Evolutionary conservation across 2,113 vertebrate genomes (phyloP).

Genomic region (Centropristis striata): DNA sequence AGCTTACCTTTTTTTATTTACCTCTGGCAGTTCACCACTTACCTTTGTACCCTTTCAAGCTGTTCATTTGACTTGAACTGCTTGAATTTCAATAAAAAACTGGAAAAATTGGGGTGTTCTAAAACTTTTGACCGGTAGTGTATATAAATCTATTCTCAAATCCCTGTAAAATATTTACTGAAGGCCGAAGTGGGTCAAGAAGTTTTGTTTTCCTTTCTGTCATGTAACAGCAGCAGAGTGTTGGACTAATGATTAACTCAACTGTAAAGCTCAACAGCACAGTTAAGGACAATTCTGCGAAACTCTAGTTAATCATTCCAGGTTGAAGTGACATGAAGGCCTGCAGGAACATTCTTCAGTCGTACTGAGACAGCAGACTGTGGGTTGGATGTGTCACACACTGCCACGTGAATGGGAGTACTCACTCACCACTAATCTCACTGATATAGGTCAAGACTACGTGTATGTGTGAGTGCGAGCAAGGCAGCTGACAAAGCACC

Average conservation of each 20-base stretch:
- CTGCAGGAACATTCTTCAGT: background rate
- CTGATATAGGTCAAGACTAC: constrained; percentile 44
- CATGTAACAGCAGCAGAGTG: background rate
- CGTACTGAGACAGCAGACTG: background rate
- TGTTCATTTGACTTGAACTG: too few species aligned
- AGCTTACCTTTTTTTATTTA: too few species aligned
- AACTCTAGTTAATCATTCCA: constrained; percentile 47
- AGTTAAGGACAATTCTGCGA: background rate
- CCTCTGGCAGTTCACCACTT: too few species aligned
- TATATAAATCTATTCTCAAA: too few species aligned
- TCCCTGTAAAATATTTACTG: too few species aligned
- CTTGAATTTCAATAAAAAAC: too few species aligned
- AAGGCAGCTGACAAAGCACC: background rate
- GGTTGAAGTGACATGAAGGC: background rate
- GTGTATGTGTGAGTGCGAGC: background rate
- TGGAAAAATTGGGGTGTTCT: too few species aligned
- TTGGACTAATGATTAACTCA: constrained; percentile 17
- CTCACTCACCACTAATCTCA: constrained; percentile 24
- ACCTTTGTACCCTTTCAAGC: too few species aligned
- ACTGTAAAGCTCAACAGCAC: constrained; percentile 12
- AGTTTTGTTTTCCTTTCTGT: background rate
- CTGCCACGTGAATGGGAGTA: constrained; percentile 29
- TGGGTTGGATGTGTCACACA: background rate
- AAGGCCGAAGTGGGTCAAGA: background rate
- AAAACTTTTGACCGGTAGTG: too few species aligned